Percentiles rank a stretch among this genome's conserved stretches.
Evolutionary conservation across 2,888 invertebrate genomes (phyloP).

Genomic region (Callyntrura guangdongensis): DNA sequence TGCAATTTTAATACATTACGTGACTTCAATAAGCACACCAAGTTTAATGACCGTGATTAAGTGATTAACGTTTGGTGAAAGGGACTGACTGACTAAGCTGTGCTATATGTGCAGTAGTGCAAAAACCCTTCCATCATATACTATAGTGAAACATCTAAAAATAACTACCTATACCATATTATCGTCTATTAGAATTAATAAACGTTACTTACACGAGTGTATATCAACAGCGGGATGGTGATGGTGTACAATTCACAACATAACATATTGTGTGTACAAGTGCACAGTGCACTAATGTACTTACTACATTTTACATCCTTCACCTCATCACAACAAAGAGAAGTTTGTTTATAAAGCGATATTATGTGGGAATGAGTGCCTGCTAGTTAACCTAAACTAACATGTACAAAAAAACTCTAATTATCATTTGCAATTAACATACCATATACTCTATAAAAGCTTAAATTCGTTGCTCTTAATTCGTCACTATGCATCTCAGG

Average conservation of each 20-base stretch:
- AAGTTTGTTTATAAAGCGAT: too few relatives aligned
- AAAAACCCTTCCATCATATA: background rate
- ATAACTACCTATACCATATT: background rate
- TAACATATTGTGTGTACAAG: background rate
- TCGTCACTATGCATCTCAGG: too few relatives aligned
- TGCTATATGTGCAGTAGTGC: conserved; percentile 20
- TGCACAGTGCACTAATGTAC: too few relatives aligned
- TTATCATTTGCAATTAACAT: too few relatives aligned
- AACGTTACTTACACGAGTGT: background rate
- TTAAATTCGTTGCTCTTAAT: too few relatives aligned
- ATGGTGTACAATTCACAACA: background rate
- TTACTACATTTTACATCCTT: too few relatives aligned
- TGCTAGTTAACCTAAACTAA: too few relatives aligned
- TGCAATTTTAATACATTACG: conserved; percentile 43
- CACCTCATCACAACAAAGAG: too few relatives aligned
- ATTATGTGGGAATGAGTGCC: too few relatives aligned
- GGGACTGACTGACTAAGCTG: conserved; percentile 49
- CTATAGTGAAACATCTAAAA: background rate
- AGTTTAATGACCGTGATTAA: conserved; percentile 75
- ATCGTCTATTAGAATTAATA: background rate
- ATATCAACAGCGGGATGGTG: background rate
- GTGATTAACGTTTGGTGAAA: conserved; percentile 61
- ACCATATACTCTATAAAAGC: too few relatives aligned
- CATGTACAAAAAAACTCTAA: too few relatives aligned
- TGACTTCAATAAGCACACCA: conserved; percentile 61